Evolutionary conservation across 2,888 invertebrate species (phyloP), one percentile per base, ranked within the genome.

Genomic region (Carterocephalus palaemon): DNA sequence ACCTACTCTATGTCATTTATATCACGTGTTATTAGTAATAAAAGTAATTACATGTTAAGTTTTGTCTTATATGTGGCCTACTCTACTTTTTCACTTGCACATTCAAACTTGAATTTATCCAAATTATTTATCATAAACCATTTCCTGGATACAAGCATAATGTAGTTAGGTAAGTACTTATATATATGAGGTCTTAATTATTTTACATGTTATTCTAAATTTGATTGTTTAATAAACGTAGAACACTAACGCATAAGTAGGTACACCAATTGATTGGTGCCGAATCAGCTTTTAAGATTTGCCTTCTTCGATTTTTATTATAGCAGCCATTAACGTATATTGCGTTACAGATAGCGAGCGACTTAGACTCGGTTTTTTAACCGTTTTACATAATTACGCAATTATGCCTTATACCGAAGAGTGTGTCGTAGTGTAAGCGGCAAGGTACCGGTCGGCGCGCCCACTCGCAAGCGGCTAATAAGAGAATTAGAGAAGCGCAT

Each of bases 371-470:
- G 66, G 60, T 75, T 78, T 80, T 71, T 82, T 77, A 79, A 80
- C 75, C 80, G 81, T 77, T 82, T 82, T 77, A 79, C 73, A 79
- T 82, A 81, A 83, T 83, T 81, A 84, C 79, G 75, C 80, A 81
- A 80, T 81, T 81, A 82, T 80, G 75, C 73, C 67, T 73, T 69
- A 65, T 74, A 70, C 78, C 75, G 75, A 77, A 67, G 73, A 72
- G 71, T 70, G 64, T 58, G 60, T 54, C 49, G 62, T 57, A 60
- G 63, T 37, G 39, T 36, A 43, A 29, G 19, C 23, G 9, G 26
- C 24, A 31, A 34, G 20, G 32, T 22, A 33, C 31, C 31, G 62
- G 55, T 55, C 61, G 68, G 56, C 71, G 71, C 77, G 68, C 81
- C 79, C 78, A 80, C 81, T 76, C 72, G 54, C 57, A 46, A 55